These are phyloP conservation scores for Acleris literana DNA, from an alignment of 2,888 invertebrate species.

Conservation along the genomic window DNA sequence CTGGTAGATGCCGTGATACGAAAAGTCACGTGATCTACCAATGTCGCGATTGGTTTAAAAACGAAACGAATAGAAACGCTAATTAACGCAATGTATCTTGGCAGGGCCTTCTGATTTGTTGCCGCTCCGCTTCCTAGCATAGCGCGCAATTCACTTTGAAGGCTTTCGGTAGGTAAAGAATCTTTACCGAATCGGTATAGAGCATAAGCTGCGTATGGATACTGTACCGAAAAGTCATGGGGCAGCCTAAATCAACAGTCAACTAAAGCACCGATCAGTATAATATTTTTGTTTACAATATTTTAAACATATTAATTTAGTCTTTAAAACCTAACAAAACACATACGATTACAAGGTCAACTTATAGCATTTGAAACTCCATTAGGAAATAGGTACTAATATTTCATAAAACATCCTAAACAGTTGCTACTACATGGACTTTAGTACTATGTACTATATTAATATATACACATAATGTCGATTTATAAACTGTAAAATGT, in stretches of 20 bases:
- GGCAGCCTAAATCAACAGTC: constrained; percentile 57
- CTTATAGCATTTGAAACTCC: constrained; percentile 12
- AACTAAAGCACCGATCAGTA: constrained; percentile 50
- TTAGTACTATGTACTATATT: constrained; percentile 34
- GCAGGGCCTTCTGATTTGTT: too few species aligned
- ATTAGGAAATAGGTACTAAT: constrained; percentile 12
- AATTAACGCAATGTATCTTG: too few species aligned
- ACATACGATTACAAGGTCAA: constrained; percentile 7
- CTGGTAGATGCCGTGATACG: too few species aligned
- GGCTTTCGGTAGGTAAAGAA: too few species aligned
- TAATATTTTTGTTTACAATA: constrained; percentile 30
- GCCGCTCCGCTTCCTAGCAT: too few species aligned
- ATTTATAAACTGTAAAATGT: constrained; percentile 29
- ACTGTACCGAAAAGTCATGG: too few species aligned
- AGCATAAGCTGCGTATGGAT: too few species aligned
- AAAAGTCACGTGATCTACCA: too few species aligned
- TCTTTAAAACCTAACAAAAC: constrained; percentile 11
- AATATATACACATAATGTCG: constrained; percentile 23
- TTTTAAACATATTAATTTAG: constrained; percentile 12
- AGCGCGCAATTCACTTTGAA: too few species aligned
- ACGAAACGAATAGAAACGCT: too few species aligned
- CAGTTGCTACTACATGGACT: constrained; percentile 29
- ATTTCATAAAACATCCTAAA: constrained; percentile 21
- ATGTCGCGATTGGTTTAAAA: too few species aligned
- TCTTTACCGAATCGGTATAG: too few species aligned